Conservation (phyloP, 2,888 invertebrate genomes). For the Hydroisotoma schaefferi region DNA sequence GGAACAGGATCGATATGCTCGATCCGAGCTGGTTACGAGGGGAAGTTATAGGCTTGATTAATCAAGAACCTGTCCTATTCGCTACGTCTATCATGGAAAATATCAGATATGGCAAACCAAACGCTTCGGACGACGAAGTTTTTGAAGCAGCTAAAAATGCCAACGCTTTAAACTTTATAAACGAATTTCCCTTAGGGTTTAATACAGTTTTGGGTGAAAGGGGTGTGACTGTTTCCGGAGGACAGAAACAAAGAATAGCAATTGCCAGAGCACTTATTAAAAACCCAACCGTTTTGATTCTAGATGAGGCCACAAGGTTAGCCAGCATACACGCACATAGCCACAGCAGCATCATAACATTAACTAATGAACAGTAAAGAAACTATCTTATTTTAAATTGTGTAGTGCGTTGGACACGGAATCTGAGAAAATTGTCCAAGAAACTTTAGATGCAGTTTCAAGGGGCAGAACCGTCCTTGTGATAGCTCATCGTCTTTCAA, state of each 20-base stretch:
- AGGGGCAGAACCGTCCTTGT: conserved; percentile 86
- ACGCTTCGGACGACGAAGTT: conserved; percentile 68
- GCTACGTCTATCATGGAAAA: conserved; percentile 88
- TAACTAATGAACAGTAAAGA: neutral
- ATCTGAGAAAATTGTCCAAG: conserved; percentile 85
- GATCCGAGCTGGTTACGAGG: conserved; percentile 83
- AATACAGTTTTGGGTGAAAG: conserved; percentile 83
- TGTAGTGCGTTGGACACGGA: conserved; percentile 84
- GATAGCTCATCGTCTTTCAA: conserved; percentile 90
- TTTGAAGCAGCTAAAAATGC: conserved; percentile 76
- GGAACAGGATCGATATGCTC: conserved; percentile 64
- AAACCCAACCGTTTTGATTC: conserved; percentile 77
- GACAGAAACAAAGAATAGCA: conserved; percentile 90
- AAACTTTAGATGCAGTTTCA: conserved; percentile 77
- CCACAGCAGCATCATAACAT: neutral
- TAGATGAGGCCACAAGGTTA: conserved; percentile 93
- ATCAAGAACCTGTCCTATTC: conserved; percentile 92
- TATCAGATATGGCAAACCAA: conserved; percentile 80
- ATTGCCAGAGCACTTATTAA: conserved; percentile 91
- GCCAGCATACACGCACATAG: neutral
- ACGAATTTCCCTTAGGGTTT: conserved; percentile 75
- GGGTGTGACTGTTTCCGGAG: conserved; percentile 87
- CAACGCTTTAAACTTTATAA: conserved; percentile 89
- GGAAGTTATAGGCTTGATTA: conserved; percentile 77
- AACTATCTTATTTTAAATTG: neutral